Evolutionary conservation across 1,140 invertebrate genomes (phyloP).

Genomic region (Lutraria rhynchaena): DNA sequence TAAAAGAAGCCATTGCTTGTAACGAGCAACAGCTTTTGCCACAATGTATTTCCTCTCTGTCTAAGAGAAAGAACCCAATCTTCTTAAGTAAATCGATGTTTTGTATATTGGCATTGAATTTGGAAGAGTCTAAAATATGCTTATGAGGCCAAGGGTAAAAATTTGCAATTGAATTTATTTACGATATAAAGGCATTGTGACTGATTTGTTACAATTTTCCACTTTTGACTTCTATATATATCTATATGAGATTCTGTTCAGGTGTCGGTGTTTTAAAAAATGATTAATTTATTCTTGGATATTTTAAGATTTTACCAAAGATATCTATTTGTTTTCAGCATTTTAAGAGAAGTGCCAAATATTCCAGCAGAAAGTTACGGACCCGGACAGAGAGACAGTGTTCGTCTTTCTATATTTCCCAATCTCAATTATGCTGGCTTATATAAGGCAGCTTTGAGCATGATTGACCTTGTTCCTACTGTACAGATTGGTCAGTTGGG

Average conservation of each 20-base stretch:
- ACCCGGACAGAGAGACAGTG: slow-evolving; percentile 88
- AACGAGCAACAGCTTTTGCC: too few species aligned
- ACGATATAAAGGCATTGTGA: too few species aligned
- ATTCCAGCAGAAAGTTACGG: slow-evolving; percentile 94
- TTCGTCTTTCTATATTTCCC: slow-evolving; percentile 94
- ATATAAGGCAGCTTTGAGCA: slow-evolving; percentile 85
- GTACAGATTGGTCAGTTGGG: slow-evolving; percentile 82
- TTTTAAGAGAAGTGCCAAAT: slow-evolving; percentile 96
- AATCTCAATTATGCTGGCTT: slow-evolving; percentile 97
- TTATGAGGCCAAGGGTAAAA: too few species aligned
- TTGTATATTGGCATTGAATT: too few species aligned
- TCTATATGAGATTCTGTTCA: not conserved
- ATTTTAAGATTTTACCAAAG: not conserved
- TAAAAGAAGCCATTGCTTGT: too few species aligned
- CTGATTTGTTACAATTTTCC: too few species aligned
- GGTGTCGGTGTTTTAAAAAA: not conserved
- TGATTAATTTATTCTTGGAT: not conserved
- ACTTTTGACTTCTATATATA: too few species aligned
- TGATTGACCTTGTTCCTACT: slow-evolving; percentile 83
- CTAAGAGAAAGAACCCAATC: too few species aligned
- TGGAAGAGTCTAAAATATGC: too few species aligned
- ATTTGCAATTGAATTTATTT: too few species aligned
- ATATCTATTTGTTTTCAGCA: slow-evolving; percentile 84
- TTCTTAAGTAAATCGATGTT: too few species aligned
- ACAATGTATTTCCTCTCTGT: too few species aligned